A percentile compares a stretch with the other conserved stretches of the same genome.
phyloP scores from a whole-genome alignment of 1,140 invertebrate species.

The Cheumatopsyche charites region DNA sequence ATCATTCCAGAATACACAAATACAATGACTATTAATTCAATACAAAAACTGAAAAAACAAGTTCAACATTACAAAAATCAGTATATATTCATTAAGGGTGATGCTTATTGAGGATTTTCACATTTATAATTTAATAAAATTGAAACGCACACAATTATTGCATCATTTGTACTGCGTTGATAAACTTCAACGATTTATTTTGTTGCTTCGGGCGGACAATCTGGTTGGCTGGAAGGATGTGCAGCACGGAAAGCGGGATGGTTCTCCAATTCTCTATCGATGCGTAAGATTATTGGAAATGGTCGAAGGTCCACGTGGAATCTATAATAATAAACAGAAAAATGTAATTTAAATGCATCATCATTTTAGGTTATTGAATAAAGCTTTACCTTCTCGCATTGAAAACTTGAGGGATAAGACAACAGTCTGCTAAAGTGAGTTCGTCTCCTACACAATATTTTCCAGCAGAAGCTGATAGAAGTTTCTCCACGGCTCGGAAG shows the following conservation, averaged over 20 bases:
- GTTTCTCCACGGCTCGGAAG: conserved; percentile 87
- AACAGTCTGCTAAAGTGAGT: conserved; percentile 93
- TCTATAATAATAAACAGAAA: conserved; percentile 62
- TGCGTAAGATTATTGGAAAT: conserved; percentile 87
- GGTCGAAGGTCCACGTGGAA: conserved; percentile 90
- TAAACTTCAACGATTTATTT: conserved; percentile 58
- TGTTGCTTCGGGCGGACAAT: conserved; percentile 85
- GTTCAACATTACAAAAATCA: neutral
- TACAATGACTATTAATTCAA: too few species aligned
- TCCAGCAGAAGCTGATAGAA: conserved; percentile 81
- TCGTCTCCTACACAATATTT: conserved; percentile 95
- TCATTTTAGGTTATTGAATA: too few species aligned
- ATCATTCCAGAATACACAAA: neutral
- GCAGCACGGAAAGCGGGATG: conserved; percentile 87
- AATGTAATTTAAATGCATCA: too few species aligned
- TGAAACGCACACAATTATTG: conserved; percentile 19
- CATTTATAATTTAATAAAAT: neutral
- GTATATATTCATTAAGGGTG: neutral
- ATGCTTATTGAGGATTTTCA: neutral
- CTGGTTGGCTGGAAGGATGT: conserved; percentile 87
- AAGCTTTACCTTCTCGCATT: conserved; percentile 76
- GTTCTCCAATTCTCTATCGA: conserved; percentile 84
- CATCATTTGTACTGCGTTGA: conserved; percentile 30
- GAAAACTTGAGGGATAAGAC: conserved; percentile 92
- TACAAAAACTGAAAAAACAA: neutral